Conservation (phyloP, 2,113 vertebrate species). For the Zonotrichia leucophrys region DNA sequence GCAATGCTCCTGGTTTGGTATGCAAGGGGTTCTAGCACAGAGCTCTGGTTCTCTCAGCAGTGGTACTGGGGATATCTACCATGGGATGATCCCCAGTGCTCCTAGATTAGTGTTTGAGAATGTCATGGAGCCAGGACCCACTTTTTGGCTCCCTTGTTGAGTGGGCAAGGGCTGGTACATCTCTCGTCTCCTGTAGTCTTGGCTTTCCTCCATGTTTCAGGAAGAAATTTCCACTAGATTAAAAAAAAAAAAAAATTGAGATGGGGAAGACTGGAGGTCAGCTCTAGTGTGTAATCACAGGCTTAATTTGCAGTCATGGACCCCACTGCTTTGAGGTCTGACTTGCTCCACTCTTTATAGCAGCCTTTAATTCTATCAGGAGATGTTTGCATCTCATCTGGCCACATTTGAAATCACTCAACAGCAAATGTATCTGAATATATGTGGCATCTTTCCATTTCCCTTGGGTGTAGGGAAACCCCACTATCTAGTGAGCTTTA, state of each 20-base stretch:
- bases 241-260: not conserved
- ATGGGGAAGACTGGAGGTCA: not conserved
- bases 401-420: not conserved
- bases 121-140: not conserved
- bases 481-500: not conserved
- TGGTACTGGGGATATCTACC: not conserved
- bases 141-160: not conserved
- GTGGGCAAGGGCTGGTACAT: not conserved
- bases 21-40: rapidly evolving
- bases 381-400: not conserved
- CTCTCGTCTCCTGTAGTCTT: not conserved
- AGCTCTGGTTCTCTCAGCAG: not conserved
- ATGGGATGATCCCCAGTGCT: not conserved
- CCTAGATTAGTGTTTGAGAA: not conserved
- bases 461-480: not conserved
- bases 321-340: not conserved
- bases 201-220: not conserved
- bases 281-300: not conserved
- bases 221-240: not conserved
- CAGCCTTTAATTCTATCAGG: not conserved
- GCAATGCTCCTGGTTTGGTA: not conserved
- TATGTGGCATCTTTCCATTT: not conserved
- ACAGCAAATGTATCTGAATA: not conserved
- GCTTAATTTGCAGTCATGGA: not conserved
- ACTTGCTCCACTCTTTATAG: not conserved